A percentile compares a stretch with the other conserved stretches of the same genome.
These are phyloP conservation scores for Patella pellucida DNA, from an alignment of 2,888 invertebrate genomes.

Conservation along the genomic window DNA sequence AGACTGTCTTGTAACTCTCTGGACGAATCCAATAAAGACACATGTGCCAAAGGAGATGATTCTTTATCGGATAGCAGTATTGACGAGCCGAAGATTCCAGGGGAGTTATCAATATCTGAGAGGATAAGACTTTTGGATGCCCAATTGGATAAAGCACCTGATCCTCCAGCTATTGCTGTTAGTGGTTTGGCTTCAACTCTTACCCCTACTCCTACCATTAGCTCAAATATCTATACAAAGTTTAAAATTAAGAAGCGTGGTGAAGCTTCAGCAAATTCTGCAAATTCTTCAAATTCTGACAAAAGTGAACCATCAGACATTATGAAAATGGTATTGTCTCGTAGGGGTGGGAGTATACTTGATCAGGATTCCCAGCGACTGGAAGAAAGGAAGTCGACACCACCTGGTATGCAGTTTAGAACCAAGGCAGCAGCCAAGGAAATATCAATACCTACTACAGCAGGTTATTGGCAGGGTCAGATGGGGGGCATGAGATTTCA, in stretches of 20 bases:
- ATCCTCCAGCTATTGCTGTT: slow-evolving; percentile 4
- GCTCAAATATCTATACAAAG: slow-evolving; percentile 58
- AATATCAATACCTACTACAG: slow-evolving; percentile 26
- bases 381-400: slow-evolving; percentile 76
- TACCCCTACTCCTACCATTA: not conserved
- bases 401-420: slow-evolving; percentile 27
- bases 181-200: not conserved
- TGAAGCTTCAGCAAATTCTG: slow-evolving; percentile 33
- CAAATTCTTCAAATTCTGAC: slow-evolving; percentile 26
- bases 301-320: slow-evolving; percentile 92
- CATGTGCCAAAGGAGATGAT: slow-evolving; percentile 36
- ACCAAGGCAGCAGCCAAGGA: slow-evolving; percentile 48
- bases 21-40: not conserved
- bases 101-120: slow-evolving; percentile 82
- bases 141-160: slow-evolving; percentile 77
- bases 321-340: slow-evolving; percentile 90
- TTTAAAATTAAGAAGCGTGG: slow-evolving; percentile 67
- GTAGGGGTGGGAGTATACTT: slow-evolving; percentile 89
- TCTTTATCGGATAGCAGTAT: slow-evolving; percentile 50
- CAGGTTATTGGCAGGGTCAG: slow-evolving; percentile 4
- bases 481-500: slow-evolving; percentile 9
- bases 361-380: slow-evolving; percentile 95
- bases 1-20: not conserved
- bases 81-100: slow-evolving; percentile 33
- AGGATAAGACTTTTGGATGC: slow-evolving; percentile 92